phyloP scores from a whole-genome alignment of 2,888 invertebrate genomes.

The Tanypteryx hageni region DNA sequence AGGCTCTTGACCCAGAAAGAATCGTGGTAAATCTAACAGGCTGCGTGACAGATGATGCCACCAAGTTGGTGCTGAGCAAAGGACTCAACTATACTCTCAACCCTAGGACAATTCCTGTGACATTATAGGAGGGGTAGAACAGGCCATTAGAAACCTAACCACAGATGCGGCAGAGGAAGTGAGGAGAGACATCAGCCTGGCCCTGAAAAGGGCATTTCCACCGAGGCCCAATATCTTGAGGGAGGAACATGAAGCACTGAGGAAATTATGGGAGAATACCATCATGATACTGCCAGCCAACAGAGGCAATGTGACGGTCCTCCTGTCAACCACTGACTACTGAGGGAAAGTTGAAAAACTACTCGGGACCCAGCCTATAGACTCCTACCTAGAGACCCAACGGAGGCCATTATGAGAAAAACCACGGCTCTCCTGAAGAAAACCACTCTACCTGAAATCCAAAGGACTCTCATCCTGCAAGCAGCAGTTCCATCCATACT shows the following conservation, averaged over 20 bases:
- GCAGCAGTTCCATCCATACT: no score
- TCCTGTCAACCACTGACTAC: no score
- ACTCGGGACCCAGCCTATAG: no score
- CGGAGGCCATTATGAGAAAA: no score
- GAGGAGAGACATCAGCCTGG: no score
- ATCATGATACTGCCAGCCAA: neutral
- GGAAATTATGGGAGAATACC: neutral
- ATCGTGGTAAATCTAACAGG: no score
- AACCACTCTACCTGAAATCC: no score
- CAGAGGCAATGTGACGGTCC: neutral
- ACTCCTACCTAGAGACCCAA: no score
- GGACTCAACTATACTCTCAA: neutral
- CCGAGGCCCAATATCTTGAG: neutral
- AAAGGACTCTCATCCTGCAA: no score
- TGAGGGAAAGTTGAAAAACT: no score
- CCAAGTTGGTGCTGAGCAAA: neutral
- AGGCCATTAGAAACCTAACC: neutral
- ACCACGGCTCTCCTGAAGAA: no score
- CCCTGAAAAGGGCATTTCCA: neutral
- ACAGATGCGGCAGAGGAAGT: neutral
- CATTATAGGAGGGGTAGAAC: neutral
- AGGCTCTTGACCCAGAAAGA: neutral
- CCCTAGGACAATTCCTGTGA: neutral
- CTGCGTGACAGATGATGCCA: neutral
- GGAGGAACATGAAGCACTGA: neutral